Evolutionary conservation across 2,113 vertebrate genomes (phyloP), one percentile per base, ranked within the genome.

Genomic region (Microtus montanus): DNA sequence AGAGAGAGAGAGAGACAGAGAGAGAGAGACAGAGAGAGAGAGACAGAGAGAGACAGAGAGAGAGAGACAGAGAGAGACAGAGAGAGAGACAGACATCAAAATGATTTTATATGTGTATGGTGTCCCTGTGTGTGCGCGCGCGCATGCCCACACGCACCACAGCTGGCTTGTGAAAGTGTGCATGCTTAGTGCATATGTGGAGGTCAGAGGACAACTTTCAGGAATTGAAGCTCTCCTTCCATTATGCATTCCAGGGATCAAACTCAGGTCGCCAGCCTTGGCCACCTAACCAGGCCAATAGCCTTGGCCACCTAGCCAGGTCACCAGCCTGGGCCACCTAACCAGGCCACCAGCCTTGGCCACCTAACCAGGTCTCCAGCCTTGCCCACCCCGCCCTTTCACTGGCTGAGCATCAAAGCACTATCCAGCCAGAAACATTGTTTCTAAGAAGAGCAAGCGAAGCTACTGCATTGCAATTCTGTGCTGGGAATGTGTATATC

Each of bases 381-480:
- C 80, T 64, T 19, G 58, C 8, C 61, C 38, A 64, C 26, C 15
- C 12, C 10, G 38, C 15, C 6, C 38, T 64, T 84, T 64, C 33
- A 64, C 8, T 28, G 6, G 2, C 26, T 47, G 26, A 66, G 82
- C 82, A 44, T 33, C 82, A 26, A 82, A 87, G 93, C 94, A 94
- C 33, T 61, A 73, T 86, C 20, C n/a, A 74, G 0, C 66, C 77
- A 33, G 64, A 4, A 92, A 95, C 71, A 49, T 91, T 75, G 86
- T 85, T 94, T 97, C 96, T 96, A 86, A 87, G 97, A 95, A 92
- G 2, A 14, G 19, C 6, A 93, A 89, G 93, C 91, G 68, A 90
- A 94, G 96, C 92, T 94, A 54, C 11, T 35, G 26, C 58, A 5
- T 94, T 97, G 96, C 93, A 97, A 97, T 97, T 95, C 84, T 61